Conservation (phyloP, 1,140 invertebrate species). For the Mercenaria mercenaria region DNA sequence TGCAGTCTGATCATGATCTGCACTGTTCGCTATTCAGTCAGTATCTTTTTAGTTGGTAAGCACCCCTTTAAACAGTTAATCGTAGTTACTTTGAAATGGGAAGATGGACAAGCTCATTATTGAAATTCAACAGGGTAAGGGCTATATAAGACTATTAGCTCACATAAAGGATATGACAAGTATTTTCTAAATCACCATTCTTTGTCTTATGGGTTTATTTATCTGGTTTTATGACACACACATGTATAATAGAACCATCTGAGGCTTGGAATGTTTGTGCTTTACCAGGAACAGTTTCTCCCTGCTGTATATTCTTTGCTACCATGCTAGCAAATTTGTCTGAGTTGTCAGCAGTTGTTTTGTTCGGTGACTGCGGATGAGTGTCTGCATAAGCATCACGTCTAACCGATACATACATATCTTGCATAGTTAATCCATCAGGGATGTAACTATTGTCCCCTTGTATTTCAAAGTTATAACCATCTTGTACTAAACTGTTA, state of each 20-base stretch:
- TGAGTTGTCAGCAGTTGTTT: neutral
- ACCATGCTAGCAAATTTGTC: neutral
- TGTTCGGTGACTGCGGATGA: neutral
- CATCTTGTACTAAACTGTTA: neutral
- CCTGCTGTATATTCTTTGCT: neutral
- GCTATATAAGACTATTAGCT: too few relatives aligned
- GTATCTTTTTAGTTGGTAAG: too few relatives aligned
- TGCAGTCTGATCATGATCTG: too few relatives aligned
- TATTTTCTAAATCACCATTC: too few relatives aligned
- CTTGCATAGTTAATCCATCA: neutral
- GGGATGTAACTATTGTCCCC: neutral
- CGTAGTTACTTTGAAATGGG: too few relatives aligned
- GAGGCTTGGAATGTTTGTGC: neutral
- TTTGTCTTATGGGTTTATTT: too few relatives aligned
- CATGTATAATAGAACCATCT: neutral
- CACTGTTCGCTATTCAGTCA: too few relatives aligned
- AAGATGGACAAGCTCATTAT: too few relatives aligned
- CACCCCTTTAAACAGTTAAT: too few relatives aligned
- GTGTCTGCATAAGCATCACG: neutral
- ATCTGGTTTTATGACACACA: neutral
- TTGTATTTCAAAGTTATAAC: neutral
- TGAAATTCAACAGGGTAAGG: too few relatives aligned
- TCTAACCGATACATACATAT: neutral
- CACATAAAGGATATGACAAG: too few relatives aligned
- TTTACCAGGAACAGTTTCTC: neutral